phyloP scores from a whole-genome alignment of 2,113 vertebrate species.

The Bos javanicus region DNA sequence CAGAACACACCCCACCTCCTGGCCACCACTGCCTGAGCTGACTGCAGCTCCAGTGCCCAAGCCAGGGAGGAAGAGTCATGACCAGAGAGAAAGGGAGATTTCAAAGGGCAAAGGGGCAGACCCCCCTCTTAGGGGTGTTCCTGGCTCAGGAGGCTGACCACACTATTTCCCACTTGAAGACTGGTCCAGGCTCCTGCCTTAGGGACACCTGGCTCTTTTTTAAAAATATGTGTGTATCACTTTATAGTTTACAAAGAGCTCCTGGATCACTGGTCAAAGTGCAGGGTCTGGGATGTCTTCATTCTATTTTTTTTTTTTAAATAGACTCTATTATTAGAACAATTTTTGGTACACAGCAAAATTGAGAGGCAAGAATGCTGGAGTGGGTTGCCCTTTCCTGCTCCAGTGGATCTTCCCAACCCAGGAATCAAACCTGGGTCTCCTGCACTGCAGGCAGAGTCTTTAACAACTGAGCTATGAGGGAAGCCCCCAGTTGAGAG shows the following conservation, averaged over 20 bases:
- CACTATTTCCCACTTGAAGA: neutral
- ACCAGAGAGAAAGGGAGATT: neutral
- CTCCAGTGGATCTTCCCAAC: neutral
- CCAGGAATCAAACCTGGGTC: neutral
- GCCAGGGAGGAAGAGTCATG: neutral
- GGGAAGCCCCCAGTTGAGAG: neutral
- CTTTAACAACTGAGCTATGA: neutral
- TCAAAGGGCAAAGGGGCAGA: neutral
- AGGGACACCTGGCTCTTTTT: neutral
- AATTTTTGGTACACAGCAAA: neutral
- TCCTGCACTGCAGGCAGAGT: neutral
- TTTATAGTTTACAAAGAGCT: neutral
- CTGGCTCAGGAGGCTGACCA: neutral
- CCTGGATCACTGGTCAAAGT: neutral
- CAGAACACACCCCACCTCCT: neutral
- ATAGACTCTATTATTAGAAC: neutral
- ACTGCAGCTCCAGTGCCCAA: neutral
- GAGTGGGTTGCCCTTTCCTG: neutral
- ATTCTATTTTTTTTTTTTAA: neutral
- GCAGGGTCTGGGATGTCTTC: neutral
- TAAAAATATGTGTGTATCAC: neutral
- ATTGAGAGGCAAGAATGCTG: neutral
- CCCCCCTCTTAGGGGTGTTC: neutral
- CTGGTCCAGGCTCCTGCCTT: neutral
- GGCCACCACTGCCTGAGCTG: neutral